Base-by-base conservation (phyloP, 2,888 invertebrate genomes). In the Rhodophaea formosa region DNA sequence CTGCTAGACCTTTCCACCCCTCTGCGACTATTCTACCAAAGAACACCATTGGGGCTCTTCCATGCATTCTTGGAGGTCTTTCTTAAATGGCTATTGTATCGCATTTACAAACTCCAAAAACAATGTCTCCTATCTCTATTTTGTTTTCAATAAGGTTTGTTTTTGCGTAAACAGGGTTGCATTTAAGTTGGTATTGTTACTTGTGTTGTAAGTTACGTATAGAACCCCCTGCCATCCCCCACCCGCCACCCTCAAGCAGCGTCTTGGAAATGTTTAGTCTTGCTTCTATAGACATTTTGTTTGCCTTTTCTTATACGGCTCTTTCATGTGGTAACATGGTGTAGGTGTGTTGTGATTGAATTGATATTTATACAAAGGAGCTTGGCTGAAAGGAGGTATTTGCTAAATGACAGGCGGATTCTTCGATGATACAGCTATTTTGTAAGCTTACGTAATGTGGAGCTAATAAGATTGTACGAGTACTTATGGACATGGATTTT, bases 211-310 rank as follows among this genome's bases (percentile, higher is more conserved):
- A 56, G 56, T 46, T 56, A 47, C n/a, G 30, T 47, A 43, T 30
- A 29, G 17, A 7, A 39, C 23, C 49, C 42, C 56, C 29, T 43
- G 12, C 14, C 43, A 17, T 5, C 42, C 16, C 14, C 17, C 56
- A 29, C 56, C 56, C 30, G 10, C 56, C 56, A 56, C 56, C 56
- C 56, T 49, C 42, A 42, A 56, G 47, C 47, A 56, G 29, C 56
- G 56, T 56, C 56, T 56, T 56, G 56, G 56, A 56, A 56, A 56
- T 56, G 56, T 56, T 86, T 82, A 84, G 87, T 84, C 80, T 80
- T 80, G 79, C 78, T 74, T 79, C 79, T 82, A 83, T 82, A 87
- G 79, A 79, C 73, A 79, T 85, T 87, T 88, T 88, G 86, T 88
- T 88, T 85, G 82, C 74, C 76, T 80, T 82, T 80, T 84, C 82